Base-by-base conservation (phyloP, 2,888 invertebrate species). In the Lamellibrachia columna region DNA sequence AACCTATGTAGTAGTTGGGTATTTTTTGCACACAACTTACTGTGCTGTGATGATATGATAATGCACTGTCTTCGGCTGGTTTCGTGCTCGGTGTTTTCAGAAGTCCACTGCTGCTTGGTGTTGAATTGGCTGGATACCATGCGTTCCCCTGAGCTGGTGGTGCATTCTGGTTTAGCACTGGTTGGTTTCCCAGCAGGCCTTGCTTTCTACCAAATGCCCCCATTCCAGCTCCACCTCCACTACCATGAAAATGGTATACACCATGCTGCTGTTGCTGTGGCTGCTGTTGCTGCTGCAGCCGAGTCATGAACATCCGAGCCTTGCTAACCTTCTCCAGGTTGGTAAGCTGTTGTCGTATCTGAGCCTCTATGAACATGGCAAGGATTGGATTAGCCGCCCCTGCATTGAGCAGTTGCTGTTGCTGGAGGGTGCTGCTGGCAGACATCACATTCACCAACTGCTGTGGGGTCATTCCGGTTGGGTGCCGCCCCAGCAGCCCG, bases 331-430 rank as follows among this genome's bases (percentile, higher is more conserved):
- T 75, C 22, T 75, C 75, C 75, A 75, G 75, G 75, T 75, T 75
- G 1, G n/a, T 75, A 22, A 92, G 92, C 92, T 92, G 92, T 52
- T 92, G 92, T 75, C 90, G 40, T 40, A 92, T 75, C 90, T 92
- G 92, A 52, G 92, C 40, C 90, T 92, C 92, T 4, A 92, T 92
- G 90, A 92, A 40, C 75, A 92, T 58, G 52, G 92, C 92, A 15
- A 92, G 90, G 7, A 75, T 75, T 22, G 75, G 75, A 6, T 75
- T 75, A 15, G 75, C 75, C 75, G 22, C 75, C 15, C 75, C 75
- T 22, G 75, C 75, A 22, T 75, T 75, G 22, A 75, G 75, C 75
- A 75, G 75, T n/a, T 75, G 75, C 75, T 75, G 53, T 60, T 91
- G 75, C 91, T 92, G 90, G 4, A 91, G 91, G 22, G 40, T 28